Percentiles rank a stretch among this genome's conserved stretches.
phyloP scores from a whole-genome alignment of 2,888 invertebrate genomes.

The Scaptomyza polygonia region DNA sequence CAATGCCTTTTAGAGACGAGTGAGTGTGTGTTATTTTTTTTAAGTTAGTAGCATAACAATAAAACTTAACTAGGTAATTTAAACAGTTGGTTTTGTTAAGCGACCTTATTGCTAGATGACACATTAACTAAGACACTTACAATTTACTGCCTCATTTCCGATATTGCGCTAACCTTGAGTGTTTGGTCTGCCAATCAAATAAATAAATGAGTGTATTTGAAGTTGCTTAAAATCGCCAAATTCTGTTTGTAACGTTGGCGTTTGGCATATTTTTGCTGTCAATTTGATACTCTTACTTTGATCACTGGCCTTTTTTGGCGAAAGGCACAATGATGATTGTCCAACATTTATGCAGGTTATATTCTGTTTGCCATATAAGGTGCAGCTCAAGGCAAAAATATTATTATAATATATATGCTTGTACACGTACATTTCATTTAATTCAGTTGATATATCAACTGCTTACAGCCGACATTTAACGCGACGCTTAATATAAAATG shows the following conservation, averaged over 20 bases:
- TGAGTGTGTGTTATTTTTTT: no score
- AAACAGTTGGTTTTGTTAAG: conserved; percentile 10
- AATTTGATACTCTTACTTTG: conserved; percentile 11
- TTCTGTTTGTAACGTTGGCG: conserved; percentile 54
- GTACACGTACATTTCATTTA: conserved; percentile 10
- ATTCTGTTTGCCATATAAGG: conserved; percentile 45
- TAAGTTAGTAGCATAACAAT: neutral
- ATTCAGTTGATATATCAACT: conserved; percentile 21
- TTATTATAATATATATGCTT: conserved; percentile 1
- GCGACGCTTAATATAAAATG: conserved; percentile 30
- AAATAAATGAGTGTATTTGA: conserved; percentile 11
- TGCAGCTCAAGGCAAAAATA: conserved; percentile 37
- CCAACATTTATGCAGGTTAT: conserved; percentile 36
- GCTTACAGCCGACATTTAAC: conserved; percentile 18
- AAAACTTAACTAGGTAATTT: neutral
- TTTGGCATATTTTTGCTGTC: conserved; percentile 17
- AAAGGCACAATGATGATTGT: conserved; percentile 24
- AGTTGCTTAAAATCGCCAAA: conserved; percentile 29
- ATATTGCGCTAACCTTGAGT: conserved; percentile 62
- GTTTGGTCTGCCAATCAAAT: conserved; percentile 4
- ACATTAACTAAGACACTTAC: conserved; percentile 51
- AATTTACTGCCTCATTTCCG: conserved; percentile 64
- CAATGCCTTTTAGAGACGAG: neutral
- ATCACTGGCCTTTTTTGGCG: conserved; percentile 17
- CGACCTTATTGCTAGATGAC: conserved; percentile 55